Evolutionary conservation across 2,113 vertebrate species (phyloP), one percentile per base, ranked within the genome.

Genomic region (Cyanistes caeruleus): DNA sequence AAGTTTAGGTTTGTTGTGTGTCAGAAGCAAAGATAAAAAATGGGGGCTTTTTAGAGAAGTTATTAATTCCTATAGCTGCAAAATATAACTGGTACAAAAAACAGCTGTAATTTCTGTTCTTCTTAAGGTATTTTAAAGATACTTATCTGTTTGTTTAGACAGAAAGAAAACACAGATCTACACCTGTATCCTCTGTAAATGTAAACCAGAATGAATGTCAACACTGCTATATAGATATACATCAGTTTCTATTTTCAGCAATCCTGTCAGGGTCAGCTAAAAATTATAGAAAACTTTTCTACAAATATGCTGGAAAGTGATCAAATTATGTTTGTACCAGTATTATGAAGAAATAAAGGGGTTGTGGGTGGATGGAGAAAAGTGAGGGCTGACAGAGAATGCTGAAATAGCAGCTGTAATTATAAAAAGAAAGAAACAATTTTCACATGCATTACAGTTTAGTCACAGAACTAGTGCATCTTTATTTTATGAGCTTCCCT

Each of bases 381-480:
- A 86, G 27, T 18, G 41, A 73, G 22, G 20, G 24, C 35, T 96
- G 90, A 68, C 92, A 93, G 31, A 67, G 13, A 86, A 35, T 3
- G 23, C 15, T 67, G 35, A 92, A 94, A 93, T 62, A 41, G 48
- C 83, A 95, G 76, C 44, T 93, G 93, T 81, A 92, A 95, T 91
- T 95, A 91, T 31, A 88, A 91, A 88, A 91, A 84, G 51, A 70
- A 65, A 70, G 60, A 79, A 92, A 12, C 67, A 62, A 84, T 87
- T 94, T 96, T 92, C 85, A 75, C 88, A 95, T 72, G 90, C 88
- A 95, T 97, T 96, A 94, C 95, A 94, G 48, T 88, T 96, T 95
- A 95, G 96, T 92, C 93, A 97, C 80, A 93, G 95, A 93, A 81
- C 76, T 52, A 56, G 52, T 27, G 31, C 44, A 86, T 78, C 88